Base-by-base conservation (phyloP, 1,140 invertebrate species). In the Drosophila chauvacae region DNA sequence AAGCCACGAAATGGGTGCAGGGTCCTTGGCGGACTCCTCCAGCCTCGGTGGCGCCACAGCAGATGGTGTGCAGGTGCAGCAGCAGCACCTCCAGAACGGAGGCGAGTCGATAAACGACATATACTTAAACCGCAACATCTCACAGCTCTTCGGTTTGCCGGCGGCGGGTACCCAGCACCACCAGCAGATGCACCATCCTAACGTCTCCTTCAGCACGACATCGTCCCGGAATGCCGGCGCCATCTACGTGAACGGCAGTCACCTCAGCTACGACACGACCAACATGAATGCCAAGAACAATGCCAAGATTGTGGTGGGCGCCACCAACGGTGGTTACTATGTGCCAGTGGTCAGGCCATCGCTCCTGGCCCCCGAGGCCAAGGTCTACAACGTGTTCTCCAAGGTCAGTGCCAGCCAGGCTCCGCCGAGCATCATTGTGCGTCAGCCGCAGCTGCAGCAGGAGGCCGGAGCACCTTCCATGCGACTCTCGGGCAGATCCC, bases 351-450 rank as follows among this genome's bases (percentile, higher is more conserved):
- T 86, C 18, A 88, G 90, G 14, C 70, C 80, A 28, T 70, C 80
- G 7, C 30, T 81, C 7, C 28, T 83, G 10, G 85, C 74, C 1
- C 70, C 84, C 23, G 91, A 92, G 33, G 76, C 72, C 47, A 91
- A 91, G 58, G 91, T 92, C 11, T 92, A 92, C 55, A 92, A 92
- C 50, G 78, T 92, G 56, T 92, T 92, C 74, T 92, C 91, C 62
- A 92, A 92, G 42, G 90, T 91, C 14, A 81, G 73, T 56, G 77
- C 77, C 44, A 53, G 60, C 2, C 84, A 78, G 28, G 80, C 72
- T 9, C 82, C 87, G 9, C 60, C 86, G 16, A 90, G 68, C 41
- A 55, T 90, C 1, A 71, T 91, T 14, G 76, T 92, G 10, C 91
- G 91, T 7, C 87, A 90, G 16, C 75, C 77, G 1, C 86, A 78